phyloP scores from a whole-genome alignment of 2,113 vertebrate genomes.

The Seriola aureovittata region DNA sequence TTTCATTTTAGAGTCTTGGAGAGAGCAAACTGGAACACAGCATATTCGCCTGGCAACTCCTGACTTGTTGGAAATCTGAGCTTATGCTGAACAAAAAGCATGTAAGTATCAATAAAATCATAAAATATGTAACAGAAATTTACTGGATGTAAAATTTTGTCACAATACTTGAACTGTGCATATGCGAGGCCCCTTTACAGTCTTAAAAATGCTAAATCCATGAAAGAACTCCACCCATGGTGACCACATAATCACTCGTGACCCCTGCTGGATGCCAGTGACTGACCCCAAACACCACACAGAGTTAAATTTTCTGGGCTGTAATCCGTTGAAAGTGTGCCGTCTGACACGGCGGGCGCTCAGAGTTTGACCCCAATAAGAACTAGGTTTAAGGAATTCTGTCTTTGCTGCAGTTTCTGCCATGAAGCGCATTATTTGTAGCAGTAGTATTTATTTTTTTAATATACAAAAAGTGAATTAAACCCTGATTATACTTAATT shows the following conservation, averaged over 20 bases:
- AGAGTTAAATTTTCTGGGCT: conserved; percentile 11
- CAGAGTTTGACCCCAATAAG: conserved; percentile 49
- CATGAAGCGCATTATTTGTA: not conserved
- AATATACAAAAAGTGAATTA: not conserved
- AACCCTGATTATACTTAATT: not conserved
- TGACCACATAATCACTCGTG: conserved; percentile 28
- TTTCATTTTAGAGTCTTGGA: conserved; percentile 69
- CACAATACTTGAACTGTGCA: not conserved
- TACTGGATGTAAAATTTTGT: not conserved
- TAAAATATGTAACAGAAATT: not conserved
- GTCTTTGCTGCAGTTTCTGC: not conserved
- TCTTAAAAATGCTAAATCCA: not conserved
- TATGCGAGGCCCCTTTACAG: not conserved
- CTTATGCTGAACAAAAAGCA: conserved; percentile 77
- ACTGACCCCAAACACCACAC: conserved; percentile 42
- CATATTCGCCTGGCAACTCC: conserved; percentile 82
- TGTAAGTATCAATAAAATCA: conserved; percentile 61
- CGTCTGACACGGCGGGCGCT: conserved; percentile 35
- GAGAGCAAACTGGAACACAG: conserved; percentile 79
- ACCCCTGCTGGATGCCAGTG: conserved; percentile 34
- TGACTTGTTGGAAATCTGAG: conserved; percentile 85
- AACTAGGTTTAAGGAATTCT: conserved; percentile 1
- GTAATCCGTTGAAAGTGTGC: conserved; percentile 60
- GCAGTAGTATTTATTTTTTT: not conserved
- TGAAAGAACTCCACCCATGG: conserved; percentile 4